phyloP scores from a whole-genome alignment of 2,113 vertebrate species.

The Pseudopodoces humilis region DNA sequence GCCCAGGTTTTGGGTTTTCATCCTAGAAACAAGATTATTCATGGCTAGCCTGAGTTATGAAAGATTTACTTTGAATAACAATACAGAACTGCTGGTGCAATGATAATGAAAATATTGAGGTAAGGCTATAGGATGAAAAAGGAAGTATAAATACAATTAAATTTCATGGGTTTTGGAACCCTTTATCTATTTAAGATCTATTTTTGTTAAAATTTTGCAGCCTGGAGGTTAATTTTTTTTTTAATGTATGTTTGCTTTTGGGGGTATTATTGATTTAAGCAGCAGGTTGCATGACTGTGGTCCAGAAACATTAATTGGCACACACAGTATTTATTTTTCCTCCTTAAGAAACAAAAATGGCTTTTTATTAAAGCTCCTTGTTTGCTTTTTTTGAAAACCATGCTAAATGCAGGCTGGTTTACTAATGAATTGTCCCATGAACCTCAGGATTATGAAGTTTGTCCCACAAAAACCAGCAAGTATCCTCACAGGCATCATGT shows the following conservation, averaged over 20 bases:
- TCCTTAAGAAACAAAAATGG: background rate
- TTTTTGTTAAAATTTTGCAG: conserved; percentile 26
- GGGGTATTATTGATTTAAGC: background rate
- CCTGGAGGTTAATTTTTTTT: background rate
- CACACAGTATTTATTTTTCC: background rate
- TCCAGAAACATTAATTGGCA: background rate
- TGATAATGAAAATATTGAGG: conserved; percentile 9
- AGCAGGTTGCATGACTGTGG: background rate
- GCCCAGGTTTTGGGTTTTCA: background rate
- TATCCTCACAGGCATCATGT: fast-evolving
- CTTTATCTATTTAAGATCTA: background rate
- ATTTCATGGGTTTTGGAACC: background rate
- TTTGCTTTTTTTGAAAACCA: background rate
- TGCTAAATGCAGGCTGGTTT: background rate
- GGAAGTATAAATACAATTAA: background rate
- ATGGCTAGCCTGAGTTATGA: background rate
- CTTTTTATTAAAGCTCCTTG: background rate
- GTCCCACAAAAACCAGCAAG: background rate
- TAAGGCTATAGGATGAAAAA: background rate
- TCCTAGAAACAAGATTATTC: conserved; percentile 8
- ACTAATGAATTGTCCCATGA: background rate
- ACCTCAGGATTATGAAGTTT: background rate
- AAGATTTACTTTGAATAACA: background rate
- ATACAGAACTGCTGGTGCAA: background rate
- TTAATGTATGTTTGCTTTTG: background rate